These are phyloP conservation scores for Leptinotarsa lineolata DNA, from an alignment of 1,140 invertebrate species.

Conservation along the genomic window DNA sequence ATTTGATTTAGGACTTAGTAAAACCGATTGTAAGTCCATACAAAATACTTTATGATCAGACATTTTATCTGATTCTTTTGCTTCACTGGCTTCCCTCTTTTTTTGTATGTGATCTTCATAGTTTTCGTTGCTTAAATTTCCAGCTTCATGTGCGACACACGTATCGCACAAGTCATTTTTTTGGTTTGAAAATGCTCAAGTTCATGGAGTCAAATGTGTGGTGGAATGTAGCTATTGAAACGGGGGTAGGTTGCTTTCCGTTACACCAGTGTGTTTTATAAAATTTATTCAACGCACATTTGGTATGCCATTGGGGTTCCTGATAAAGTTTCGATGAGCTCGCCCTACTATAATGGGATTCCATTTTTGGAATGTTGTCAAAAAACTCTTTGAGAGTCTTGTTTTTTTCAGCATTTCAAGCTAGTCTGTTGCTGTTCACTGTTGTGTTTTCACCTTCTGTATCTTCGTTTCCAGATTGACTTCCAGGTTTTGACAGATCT, in stretches of 20 bases:
- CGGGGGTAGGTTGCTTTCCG: neutral
- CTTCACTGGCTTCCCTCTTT: conserved; percentile 24
- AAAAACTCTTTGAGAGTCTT: too few relatives aligned
- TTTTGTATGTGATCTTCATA: conserved; percentile 21
- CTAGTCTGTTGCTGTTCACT: too few relatives aligned
- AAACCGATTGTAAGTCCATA: conserved; percentile 13
- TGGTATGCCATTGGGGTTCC: too few relatives aligned
- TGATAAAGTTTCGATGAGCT: too few relatives aligned
- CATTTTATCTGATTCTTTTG: conserved; percentile 14
- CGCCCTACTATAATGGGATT: too few relatives aligned
- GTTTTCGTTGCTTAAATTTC: neutral
- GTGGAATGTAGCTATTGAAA: conserved; percentile 12
- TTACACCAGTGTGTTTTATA: neutral
- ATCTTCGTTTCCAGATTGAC: too few relatives aligned
- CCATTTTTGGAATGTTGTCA: too few relatives aligned
- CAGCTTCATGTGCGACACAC: conserved; percentile 16
- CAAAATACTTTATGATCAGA: neutral
- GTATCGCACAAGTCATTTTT: conserved; percentile 26
- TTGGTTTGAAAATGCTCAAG: conserved; percentile 5
- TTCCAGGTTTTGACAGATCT: too few relatives aligned
- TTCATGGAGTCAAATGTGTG: conserved; percentile 20
- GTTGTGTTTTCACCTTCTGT: too few relatives aligned
- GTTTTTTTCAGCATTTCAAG: too few relatives aligned
- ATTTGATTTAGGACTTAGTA: neutral
- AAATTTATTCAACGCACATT: too few relatives aligned